A percentile compares a stretch with the other conserved stretches of the same genome.
These are phyloP conservation scores for Pantala flavescens DNA, from an alignment of 1,140 invertebrate species.

Conservation along the genomic window DNA sequence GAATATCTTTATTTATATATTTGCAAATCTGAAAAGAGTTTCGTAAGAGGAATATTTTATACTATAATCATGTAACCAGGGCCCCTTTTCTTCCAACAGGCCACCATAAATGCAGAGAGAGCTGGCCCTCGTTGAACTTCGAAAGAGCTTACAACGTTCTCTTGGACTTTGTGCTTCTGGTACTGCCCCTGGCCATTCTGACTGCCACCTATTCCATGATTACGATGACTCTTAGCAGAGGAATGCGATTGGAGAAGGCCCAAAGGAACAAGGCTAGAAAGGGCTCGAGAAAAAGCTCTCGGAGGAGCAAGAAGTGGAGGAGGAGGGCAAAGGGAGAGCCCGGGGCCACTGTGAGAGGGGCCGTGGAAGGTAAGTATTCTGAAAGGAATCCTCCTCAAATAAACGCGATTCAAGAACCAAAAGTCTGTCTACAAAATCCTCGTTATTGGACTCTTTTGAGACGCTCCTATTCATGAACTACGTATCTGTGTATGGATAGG, in stretches of 20 bases:
- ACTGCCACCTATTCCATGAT: constrained; percentile 40
- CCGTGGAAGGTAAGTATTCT: not conserved
- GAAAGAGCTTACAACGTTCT: constrained; percentile 42
- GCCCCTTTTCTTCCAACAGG: constrained; percentile 27
- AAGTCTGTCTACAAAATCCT: too few relatives aligned
- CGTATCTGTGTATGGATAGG: too few relatives aligned
- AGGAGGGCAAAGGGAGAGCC: not conserved
- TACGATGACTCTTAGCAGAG: constrained; percentile 31
- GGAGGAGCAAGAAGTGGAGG: not conserved
- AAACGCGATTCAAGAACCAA: too few relatives aligned
- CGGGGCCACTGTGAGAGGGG: not conserved
- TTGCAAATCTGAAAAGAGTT: too few relatives aligned
- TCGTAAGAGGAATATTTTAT: too few relatives aligned
- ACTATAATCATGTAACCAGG: too few relatives aligned
- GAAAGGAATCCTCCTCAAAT: too few relatives aligned
- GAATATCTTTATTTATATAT: too few relatives aligned
- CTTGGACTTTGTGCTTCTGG: constrained; percentile 40
- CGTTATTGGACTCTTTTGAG: too few relatives aligned
- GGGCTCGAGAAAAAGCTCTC: not conserved
- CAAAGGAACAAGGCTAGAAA: not conserved
- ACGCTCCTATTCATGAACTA: too few relatives aligned
- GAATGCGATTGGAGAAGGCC: constrained; percentile 24
- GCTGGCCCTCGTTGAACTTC: constrained; percentile 33
- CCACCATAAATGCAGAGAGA: constrained; percentile 37
- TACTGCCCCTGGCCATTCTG: constrained; percentile 43